phyloP scores from a whole-genome alignment of 2,888 invertebrate genomes.

The Athalia rosae region DNA sequence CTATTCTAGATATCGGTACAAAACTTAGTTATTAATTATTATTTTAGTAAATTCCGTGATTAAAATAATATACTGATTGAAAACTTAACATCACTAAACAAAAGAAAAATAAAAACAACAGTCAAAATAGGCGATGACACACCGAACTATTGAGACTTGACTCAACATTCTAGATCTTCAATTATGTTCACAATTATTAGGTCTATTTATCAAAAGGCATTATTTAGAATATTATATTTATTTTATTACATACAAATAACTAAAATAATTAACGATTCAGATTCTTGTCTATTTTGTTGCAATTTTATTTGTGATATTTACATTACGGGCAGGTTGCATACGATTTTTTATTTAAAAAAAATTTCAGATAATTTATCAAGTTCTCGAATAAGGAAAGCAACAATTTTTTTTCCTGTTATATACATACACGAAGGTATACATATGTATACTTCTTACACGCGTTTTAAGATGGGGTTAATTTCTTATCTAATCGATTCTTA shows the following conservation, averaged over 20 bases:
- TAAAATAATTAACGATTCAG: conserved; percentile 27
- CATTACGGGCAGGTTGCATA: conserved; percentile 12
- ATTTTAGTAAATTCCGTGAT: not conserved
- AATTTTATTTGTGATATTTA: conserved; percentile 41
- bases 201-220: conserved; percentile 29
- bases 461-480: conserved; percentile 13
- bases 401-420: not conserved
- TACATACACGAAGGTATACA: conserved; percentile 21
- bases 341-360: not conserved
- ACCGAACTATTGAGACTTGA: conserved; percentile 8
- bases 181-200: conserved; percentile 22
- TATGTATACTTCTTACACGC: not conserved
- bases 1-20: not conserved
- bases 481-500: not conserved
- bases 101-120: not conserved
- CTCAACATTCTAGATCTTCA: conserved; percentile 12
- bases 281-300: conserved; percentile 24
- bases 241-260: not conserved
- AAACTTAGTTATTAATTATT: conserved; percentile 8
- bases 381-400: not conserved
- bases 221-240: conserved; percentile 18
- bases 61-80: too few relatives aligned
- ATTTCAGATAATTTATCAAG: not conserved
- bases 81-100: not conserved
- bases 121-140: conserved; percentile 19